Evolutionary conservation across 2,797 vertebrate genomes (phyloP), one percentile per base, ranked within the genome.

Genomic region (Sarcoramphus papa): DNA sequence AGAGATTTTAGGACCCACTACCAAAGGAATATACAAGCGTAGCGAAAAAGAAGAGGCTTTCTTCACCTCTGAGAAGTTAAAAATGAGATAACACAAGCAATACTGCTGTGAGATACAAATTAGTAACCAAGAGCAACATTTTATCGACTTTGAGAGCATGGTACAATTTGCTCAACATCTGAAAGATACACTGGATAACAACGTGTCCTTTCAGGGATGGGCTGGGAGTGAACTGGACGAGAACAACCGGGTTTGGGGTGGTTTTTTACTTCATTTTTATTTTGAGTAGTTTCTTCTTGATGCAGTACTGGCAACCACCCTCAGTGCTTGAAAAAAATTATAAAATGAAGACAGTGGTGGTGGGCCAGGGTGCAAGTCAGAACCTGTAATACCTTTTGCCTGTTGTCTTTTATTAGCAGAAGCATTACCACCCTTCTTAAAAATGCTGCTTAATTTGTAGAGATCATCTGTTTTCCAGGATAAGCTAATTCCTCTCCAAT

Each of bases 201-300:
- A 50, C 1, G 4, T 22, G 18, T 56, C 23, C 21, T 76, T 79
- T 67, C 48, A 41, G n/a, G 20, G 31, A 53, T 12, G 7, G 30
- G 16, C 27, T 86, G 41, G 7, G 16, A 35, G 12, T 13, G 23
- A 92, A 76, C 7, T 6, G 5, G 27, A 45, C 24, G 8, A 72
- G 19, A 84, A 84, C 3, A 53, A 60, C 0, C 0, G 33, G 7
- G 5, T 35, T 67, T 22, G 17, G 53, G 8, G 0, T 11, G 31
- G 23, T 21, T 19, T 37, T 30, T n/a, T 54, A 64, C 28, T 82
- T 73, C 4, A 47, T 47, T 76, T 85, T 68, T 47, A 19, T 79
- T 77, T 82, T 22, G 18, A 31, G 2, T 43, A 18, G 43, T 57
- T 88, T 88, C 16, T n/a, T 92, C 21, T 81, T 76, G 40, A 40